A percentile compares a stretch with the other conserved stretches of the same genome.
Evolutionary conservation across 2,888 invertebrate genomes (phyloP).

Genomic region (Phyto melanocephala): DNA sequence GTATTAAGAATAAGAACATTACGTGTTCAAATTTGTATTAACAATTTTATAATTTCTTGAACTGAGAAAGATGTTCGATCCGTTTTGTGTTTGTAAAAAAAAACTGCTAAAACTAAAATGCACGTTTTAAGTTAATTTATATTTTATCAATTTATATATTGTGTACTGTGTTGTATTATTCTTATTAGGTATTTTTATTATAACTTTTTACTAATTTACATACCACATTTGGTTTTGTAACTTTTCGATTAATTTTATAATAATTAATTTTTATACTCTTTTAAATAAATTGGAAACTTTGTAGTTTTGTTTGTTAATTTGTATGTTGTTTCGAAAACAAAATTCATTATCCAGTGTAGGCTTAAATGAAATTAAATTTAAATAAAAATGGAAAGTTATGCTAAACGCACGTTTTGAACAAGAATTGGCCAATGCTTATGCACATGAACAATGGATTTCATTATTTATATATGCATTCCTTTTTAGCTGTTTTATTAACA

Average conservation of each 20-base stretch:
- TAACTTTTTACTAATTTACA: conserved; percentile 75
- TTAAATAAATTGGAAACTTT: conserved; percentile 35
- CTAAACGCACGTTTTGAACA: conserved; percentile 45
- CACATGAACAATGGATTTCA: conserved; percentile 29
- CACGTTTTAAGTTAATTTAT: conserved; percentile 50
- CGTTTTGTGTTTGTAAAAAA: conserved; percentile 25
- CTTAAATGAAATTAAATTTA: conserved; percentile 55
- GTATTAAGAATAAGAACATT: conserved; percentile 20
- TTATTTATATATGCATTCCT: neutral
- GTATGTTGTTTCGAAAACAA: conserved; percentile 53
- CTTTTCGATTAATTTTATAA: conserved; percentile 24
- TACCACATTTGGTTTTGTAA: conserved; percentile 67
- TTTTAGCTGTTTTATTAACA: conserved; percentile 14
- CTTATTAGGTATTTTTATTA: conserved; percentile 64
- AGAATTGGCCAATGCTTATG: conserved; percentile 50
- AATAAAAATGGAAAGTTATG: conserved; percentile 57
- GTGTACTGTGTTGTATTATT: conserved; percentile 57
- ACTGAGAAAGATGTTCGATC: too few species aligned
- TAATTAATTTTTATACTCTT: neutral
- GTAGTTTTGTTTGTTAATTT: conserved; percentile 19
- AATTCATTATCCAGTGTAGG: conserved; percentile 51
- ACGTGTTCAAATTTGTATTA: conserved; percentile 43
- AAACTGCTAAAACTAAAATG: conserved; percentile 44
- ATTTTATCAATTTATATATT: conserved; percentile 16
- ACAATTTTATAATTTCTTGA: conserved; percentile 42